A percentile compares a stretch with the other conserved stretches of the same genome.
Conservation (phyloP, 1,140 invertebrate species). For the Plutomurus gul region DNA sequence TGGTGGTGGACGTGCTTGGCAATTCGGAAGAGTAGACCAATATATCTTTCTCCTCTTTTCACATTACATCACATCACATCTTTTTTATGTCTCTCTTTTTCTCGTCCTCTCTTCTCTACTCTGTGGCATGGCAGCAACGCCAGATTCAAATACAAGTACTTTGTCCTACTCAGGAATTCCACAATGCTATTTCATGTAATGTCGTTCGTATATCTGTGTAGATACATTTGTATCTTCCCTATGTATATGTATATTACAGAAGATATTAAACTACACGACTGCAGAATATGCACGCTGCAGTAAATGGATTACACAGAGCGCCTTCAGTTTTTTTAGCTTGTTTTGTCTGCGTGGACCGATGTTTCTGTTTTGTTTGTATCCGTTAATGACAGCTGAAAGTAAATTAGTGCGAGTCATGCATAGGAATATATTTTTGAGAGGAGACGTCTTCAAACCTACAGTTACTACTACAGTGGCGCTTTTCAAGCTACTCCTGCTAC, state of each 20-base stretch:
- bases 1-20: too few relatives aligned
- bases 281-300: background rate
- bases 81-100: conserved; percentile 6
- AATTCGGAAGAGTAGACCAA: background rate
- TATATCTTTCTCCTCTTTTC: background rate
- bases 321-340: background rate
- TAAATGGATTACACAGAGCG: background rate
- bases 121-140: too few relatives aligned
- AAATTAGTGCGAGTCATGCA: background rate
- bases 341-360: background rate
- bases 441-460: too few relatives aligned
- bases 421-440: background rate
- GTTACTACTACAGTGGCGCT: too few relatives aligned
- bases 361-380: background rate
- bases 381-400: conserved; percentile 1
- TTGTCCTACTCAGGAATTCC: conserved; percentile 21
- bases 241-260: background rate
- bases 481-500: too few relatives aligned
- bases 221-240: background rate
- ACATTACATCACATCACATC: too few relatives aligned
- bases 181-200: background rate
- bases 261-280: background rate
- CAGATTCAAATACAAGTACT: background rate
- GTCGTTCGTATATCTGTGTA: conserved; percentile 5
- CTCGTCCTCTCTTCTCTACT: too few relatives aligned